Base-by-base conservation (phyloP, 1,140 invertebrate species). In the Hypothenemus hampei region DNA sequence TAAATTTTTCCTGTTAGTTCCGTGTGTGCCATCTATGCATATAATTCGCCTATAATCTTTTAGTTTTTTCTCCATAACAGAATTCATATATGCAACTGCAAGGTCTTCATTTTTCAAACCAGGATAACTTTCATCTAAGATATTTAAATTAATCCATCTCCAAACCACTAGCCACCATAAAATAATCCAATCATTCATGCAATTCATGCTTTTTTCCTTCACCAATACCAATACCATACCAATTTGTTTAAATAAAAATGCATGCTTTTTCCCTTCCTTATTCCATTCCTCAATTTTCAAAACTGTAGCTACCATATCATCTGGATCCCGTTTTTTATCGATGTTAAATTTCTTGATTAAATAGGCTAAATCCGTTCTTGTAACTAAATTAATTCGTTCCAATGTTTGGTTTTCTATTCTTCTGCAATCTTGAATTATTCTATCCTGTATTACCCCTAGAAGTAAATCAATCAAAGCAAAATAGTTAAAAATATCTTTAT, bases 1-100 rank as follows among this genome's bases (percentile, higher is more conserved):
- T 15, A 48, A 18, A 19, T 26, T 29, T 22, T 29, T 61, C 37
- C 35, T 48, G 50, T 58, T 58, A 1, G 56, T 58, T 18, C 56
- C 29, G 23, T 54, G 56, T 5, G 58, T 48, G 16, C 59, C 56
- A 58, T 58, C 59, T 18, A 58, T 61, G 23, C 59, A 61, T 13
- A 61, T 61, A 15, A 58, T 45, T 33, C 31, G 46, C 4, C 7
- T n/a, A 33, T 22, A 44, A 11, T 49, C 18, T 50, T 33, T 40
- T 11, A 59, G 4, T 46, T 59, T 59, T 23, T 43, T 21, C 37
- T 59, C 45, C 57, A 59, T 59, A 2, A 49, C 43, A 31, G 4
- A 4, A 31, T 24, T 26, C 22, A 59, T 59, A 40, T 23, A 59
- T 11, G 36, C 52, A 16, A 59, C 11, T 21, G 43, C 43, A 56